Evolutionary conservation across 1,140 invertebrate species (phyloP), one percentile per base, ranked within the genome.

Genomic region (Zaprionus gabonicus): DNA sequence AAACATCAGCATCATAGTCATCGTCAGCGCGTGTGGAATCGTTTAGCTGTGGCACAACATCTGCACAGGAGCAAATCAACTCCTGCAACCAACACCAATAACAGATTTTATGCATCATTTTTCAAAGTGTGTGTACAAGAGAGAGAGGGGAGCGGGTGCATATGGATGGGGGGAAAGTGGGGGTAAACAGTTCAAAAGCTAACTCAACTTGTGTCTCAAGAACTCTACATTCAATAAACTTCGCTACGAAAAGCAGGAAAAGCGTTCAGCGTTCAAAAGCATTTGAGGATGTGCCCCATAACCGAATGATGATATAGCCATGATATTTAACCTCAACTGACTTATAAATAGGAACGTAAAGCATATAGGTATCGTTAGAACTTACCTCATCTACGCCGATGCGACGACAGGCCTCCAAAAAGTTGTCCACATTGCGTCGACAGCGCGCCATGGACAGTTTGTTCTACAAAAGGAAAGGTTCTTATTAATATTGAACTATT

Each of bases 391-490:
- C 96, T 13, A 99, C 97, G 41, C 98, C 98, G 80, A 99, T 98
- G 93, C 95, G 97, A 69, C 97, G 95, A 94, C 98, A 99, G 15
- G 98, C 98, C 87, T 98, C 97, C 73, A 99, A 93, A 91, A 99
- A 99, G 93, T 99, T 99, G 91, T 99, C 98, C 15, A 99, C 98
- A 93, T 99, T 99, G 88, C 97, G 95, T 86, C 98, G 94, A 94
- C 97, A 98, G 88, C 98, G 95, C 10, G 98, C 97, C 95, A 98
- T 96, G 23, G 98, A 97, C 69, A 99, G 93, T 93, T 98, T 98
- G 55, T 98, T 97, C 98, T 98, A 93, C 56, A 94, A 92, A 78
- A 86, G 81, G 9, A 3, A 62, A 55, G 34, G 0, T 6, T 20
- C 15, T 25, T 1, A 27, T 44, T 58, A 17, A 25, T 64, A 55